These are phyloP conservation scores for Triplophysa siluroides DNA, from an alignment of 2,113 vertebrate species.

Conservation along the genomic window DNA sequence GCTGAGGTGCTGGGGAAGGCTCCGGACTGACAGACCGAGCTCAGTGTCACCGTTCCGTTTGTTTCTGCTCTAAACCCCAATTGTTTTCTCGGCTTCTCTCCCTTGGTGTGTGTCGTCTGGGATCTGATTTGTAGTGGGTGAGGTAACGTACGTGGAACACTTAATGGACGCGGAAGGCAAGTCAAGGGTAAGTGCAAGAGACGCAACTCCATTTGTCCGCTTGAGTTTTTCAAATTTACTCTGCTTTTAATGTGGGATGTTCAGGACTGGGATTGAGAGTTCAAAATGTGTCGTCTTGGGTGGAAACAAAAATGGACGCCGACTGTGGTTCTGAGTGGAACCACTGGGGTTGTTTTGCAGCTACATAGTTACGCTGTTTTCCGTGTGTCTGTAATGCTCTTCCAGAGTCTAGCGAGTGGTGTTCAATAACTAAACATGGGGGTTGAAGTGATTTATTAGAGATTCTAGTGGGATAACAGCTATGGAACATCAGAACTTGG, in stretches of 20 bases:
- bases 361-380: constrained; percentile 66
- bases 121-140: constrained; percentile 99
- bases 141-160: constrained; percentile 99
- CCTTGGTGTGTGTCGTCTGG: constrained; percentile 99
- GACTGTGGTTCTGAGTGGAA: constrained; percentile 66
- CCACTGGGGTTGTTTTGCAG: constrained; percentile 61
- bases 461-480: constrained; percentile 20
- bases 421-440: constrained; percentile 46
- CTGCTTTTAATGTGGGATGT: constrained; percentile 68
- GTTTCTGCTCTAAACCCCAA: constrained; percentile 99
- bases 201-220: constrained; percentile 77
- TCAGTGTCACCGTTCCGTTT: constrained; percentile 89
- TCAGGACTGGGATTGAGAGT: constrained; percentile 62
- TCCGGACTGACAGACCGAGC: constrained; percentile 90
- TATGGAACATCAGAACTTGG: constrained; percentile 22
- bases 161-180: constrained; percentile 99
- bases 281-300: constrained; percentile 62
- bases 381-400: constrained; percentile 61
- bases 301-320: constrained; percentile 60
- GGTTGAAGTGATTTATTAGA: constrained; percentile 27
- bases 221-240: constrained; percentile 67
- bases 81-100: constrained; percentile 99
- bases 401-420: constrained; percentile 61
- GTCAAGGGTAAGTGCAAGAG: constrained; percentile 99
- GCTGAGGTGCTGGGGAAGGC: constrained; percentile 85